These are phyloP conservation scores for Brachyhypopomus occidentalis DNA, from an alignment of 2,113 vertebrate genomes.

Conservation along the genomic window DNA sequence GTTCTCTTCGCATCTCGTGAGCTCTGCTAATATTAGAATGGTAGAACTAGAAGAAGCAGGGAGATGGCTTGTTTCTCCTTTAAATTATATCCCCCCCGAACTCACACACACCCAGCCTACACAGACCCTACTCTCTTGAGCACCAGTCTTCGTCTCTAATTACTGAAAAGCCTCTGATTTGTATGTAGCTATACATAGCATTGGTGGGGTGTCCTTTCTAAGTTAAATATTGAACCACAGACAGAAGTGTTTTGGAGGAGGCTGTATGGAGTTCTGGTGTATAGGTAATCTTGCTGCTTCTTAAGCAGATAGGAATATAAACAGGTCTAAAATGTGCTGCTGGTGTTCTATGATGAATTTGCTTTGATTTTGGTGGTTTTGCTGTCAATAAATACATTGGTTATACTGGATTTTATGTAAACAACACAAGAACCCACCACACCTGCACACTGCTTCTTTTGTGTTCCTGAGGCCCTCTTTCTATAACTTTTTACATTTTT, in stretches of 20 bases:
- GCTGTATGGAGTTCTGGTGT: neutral
- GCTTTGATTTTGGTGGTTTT: too few relatives aligned
- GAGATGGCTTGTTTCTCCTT: constrained; percentile 41
- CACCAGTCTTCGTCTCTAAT: constrained; percentile 53
- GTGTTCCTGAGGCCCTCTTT: too few relatives aligned
- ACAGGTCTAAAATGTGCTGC: too few relatives aligned
- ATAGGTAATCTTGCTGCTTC: neutral
- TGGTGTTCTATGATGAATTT: neutral
- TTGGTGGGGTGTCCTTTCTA: neutral
- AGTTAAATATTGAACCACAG: neutral
- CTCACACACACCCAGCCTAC: constrained; percentile 51
- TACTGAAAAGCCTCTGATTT: constrained; percentile 27
- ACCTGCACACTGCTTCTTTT: too few relatives aligned
- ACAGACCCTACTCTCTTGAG: constrained; percentile 19
- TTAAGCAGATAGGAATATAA: neutral
- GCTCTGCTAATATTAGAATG: neutral
- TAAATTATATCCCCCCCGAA: constrained; percentile 59
- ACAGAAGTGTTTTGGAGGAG: neutral
- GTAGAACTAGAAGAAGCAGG: neutral
- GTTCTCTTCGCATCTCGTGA: neutral
- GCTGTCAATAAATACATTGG: too few relatives aligned
- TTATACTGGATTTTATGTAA: too few relatives aligned
- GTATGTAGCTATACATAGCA: constrained; percentile 11
- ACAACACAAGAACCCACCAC: too few relatives aligned
- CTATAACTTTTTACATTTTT: too few relatives aligned